Evolutionary conservation across 2,888 invertebrate genomes (phyloP), one percentile per base, ranked within the genome.

Genomic region (Macaria liturata): DNA sequence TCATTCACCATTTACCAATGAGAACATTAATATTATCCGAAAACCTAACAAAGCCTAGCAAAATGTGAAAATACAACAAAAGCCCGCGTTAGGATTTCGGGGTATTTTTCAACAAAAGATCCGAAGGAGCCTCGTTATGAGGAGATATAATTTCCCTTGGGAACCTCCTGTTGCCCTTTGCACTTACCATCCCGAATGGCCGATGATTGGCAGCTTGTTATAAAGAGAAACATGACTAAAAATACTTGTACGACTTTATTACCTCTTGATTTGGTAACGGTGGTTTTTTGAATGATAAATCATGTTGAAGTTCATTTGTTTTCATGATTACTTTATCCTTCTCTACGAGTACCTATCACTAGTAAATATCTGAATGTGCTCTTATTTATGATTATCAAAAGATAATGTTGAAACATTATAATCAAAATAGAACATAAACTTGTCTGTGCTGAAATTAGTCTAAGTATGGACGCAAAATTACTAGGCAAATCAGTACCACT

Each of bases 111-210:
- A 70, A 76, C 71, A 77, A 76, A 75, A 69, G 69, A 66, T 55
- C 57, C 62, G 54, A 60, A 43, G 59, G 61, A 56, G 56, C 52
- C 65, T 74, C 73, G 70, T 76, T 74, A 78, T 76, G 71, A 76
- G 71, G 64, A 64, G 67, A 66, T 67, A 66, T 78, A 74, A 83
- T 81, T 80, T 81, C 81, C 78, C 81, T 37, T 0, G 76, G 71
- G 81, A 60, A 32, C 30, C 20, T 54, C 61, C 66, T 59, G 61
- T 57, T 52, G 66, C 69, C 65, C 73, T 70, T 66, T 70, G 64
- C 68, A 66, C 65, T 61, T 56, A 46, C 46, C 46, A 60, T 52
- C 52, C 55, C 31, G 34, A 47, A 51, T 57, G 51, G 49, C 47
- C 54, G 44, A 51, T 65, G 60, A 65, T 64, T 62, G 63, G 59